Evolutionary conservation across 2,888 invertebrate species (phyloP).

Genomic region (Baronia brevicornis): DNA sequence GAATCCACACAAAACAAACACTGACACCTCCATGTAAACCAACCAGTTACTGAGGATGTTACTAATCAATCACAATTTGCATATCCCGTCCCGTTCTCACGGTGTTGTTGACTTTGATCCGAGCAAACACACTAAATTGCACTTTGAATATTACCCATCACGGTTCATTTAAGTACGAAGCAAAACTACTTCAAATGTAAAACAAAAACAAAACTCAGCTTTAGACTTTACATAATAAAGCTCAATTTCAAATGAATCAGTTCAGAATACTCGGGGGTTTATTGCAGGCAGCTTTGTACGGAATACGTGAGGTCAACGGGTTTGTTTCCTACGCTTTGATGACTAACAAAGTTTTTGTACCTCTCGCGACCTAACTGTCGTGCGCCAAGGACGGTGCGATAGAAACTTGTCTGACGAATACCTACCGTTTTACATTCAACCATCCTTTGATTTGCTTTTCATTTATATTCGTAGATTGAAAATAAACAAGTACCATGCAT

Average conservation of each 20-base stretch:
- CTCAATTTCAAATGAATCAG: not conserved
- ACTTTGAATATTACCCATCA: no score
- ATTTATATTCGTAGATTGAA: no score
- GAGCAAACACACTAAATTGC: conserved; percentile 2
- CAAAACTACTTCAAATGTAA: no score
- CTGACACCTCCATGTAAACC: conserved; percentile 1
- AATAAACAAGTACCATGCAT: no score
- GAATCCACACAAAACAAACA: conserved; percentile 4
- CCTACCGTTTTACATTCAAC: no score
- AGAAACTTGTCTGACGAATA: conserved; percentile 17
- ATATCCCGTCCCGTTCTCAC: conserved; percentile 30
- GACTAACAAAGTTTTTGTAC: conserved; percentile 20
- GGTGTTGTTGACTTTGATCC: conserved; percentile 10
- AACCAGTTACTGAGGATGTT: conserved; percentile 31
- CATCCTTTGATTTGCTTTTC: no score
- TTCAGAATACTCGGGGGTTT: not conserved
- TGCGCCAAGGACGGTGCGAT: conserved; percentile 25
- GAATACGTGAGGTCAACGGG: conserved; percentile 14
- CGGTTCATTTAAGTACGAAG: not conserved
- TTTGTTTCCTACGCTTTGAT: conserved; percentile 11
- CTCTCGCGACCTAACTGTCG: conserved; percentile 30
- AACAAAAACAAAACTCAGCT: no score
- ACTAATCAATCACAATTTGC: conserved; percentile 44
- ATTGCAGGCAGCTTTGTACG: not conserved
- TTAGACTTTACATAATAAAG: not conserved